Base-by-base conservation (phyloP, 1,140 invertebrate genomes). In the Trachelipus rathkii region DNA sequence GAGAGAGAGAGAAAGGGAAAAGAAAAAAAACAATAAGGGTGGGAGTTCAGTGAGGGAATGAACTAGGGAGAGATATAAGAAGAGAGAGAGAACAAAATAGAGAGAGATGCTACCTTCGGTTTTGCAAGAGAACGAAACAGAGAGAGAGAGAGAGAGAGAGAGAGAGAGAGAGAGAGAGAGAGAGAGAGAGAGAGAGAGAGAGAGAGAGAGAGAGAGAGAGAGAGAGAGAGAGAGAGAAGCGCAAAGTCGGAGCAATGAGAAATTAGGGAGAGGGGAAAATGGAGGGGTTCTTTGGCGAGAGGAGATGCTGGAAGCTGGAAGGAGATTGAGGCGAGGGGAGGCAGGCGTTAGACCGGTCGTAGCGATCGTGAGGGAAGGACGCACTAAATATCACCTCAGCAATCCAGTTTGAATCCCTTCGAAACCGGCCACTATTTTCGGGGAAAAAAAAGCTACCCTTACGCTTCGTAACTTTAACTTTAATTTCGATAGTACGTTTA, bases 281-380 rank as follows among this genome's bases (percentile, higher is more conserved):
- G 11, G 50, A 8, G 50, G 50, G 50, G 50, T 15, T 15, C 50
- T 33, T 33, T 60, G 50, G 11, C 50, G 50, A 60, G 50, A 60
- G 19, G 50, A 60, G 50, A 60, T 60, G 50, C 50, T 60, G 50
- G 50, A 60, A 60, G 50, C 50, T 60, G 50, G 50, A 60, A 60
- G 50, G 50, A 13, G 50, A 60, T 13, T 60, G 50, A 60, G 50
- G 50, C 50, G 50, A 60, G 50, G 50, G 50, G 50, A 60, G 50
- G 50, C 50, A 60, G 50, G 50, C 50, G 50, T 60, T 19, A 60
- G 50, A 60, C 50, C 50, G 50, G 50, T 60, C 50, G 50, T 60
- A 15, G 50, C 50, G 50, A 13, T 60, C 11, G 50, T 19, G 19
- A 60, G 50, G 50, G 50, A 60, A 60, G 50, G 50, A 60, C 50